phyloP scores from a whole-genome alignment of 2,797 vertebrate genomes.

The Melanotaenia trifasciata region DNA sequence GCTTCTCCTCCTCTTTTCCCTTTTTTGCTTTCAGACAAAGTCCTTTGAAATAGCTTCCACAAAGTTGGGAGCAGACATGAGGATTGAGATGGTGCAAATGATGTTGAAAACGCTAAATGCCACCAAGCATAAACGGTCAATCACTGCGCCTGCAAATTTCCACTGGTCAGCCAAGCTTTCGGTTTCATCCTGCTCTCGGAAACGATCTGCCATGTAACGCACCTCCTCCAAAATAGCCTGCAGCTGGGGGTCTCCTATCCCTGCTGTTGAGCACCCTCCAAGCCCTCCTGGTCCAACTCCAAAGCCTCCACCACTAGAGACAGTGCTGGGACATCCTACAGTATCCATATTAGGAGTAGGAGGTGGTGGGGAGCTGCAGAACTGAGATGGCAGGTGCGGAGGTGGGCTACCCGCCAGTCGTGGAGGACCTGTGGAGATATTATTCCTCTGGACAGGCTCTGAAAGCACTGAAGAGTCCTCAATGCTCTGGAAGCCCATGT shows the following conservation, averaged over 20 bases:
- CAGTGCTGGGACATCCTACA: constrained; percentile 79
- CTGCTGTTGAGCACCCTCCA: constrained; percentile 71
- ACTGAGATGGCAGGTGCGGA: constrained; percentile 81
- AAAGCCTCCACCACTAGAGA: constrained; percentile 80
- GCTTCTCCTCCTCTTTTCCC: constrained; percentile 17
- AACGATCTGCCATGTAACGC: constrained; percentile 84
- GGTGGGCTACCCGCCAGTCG: constrained; percentile 75
- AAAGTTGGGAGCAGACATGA: constrained; percentile 90
- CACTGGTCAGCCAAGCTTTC: constrained; percentile 83
- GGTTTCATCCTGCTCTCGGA: constrained; percentile 82
- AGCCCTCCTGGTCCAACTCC: constrained; percentile 66
- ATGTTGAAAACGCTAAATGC: constrained; percentile 88
- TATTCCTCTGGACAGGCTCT: constrained; percentile 77
- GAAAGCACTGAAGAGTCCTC: constrained; percentile 79
- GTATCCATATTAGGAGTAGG: constrained; percentile 76
- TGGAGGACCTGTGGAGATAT: constrained; percentile 49
- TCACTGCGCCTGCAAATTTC: constrained; percentile 88
- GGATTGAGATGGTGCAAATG: constrained; percentile 89
- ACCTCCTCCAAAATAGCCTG: constrained; percentile 87
- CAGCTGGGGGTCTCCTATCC: constrained; percentile 81
- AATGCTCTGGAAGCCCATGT: constrained; percentile 83
- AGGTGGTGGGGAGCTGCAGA: constrained; percentile 80
- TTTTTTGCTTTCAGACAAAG: constrained; percentile 79
- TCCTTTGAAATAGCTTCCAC: constrained; percentile 88
- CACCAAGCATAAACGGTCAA: constrained; percentile 87